Conservation (phyloP, 2,888 invertebrate genomes). For the Diabrotica balteata region DNA sequence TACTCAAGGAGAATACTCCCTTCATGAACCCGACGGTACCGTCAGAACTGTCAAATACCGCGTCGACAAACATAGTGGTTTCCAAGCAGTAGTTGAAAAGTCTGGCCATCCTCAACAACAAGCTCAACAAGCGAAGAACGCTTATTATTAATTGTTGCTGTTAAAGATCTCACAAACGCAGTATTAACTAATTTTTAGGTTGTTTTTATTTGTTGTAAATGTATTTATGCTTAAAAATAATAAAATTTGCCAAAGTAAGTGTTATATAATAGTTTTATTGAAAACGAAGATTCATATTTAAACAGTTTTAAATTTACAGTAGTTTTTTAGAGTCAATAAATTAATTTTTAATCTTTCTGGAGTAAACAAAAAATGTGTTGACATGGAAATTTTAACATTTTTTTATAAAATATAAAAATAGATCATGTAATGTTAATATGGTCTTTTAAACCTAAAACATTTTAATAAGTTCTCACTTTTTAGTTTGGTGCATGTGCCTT, state of each 20-base stretch:
- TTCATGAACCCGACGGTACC: constrained; percentile 66
- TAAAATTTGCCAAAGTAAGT: constrained; percentile 2
- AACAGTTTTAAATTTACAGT: too few relatives aligned
- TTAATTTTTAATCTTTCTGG: too few relatives aligned
- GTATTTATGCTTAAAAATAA: background rate
- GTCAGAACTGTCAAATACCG: constrained; percentile 65
- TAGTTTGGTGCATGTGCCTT: too few relatives aligned
- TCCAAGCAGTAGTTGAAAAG: constrained; percentile 50
- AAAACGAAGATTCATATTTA: too few relatives aligned
- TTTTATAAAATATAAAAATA: too few relatives aligned
- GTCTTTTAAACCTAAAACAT: too few relatives aligned
- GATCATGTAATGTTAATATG: too few relatives aligned
- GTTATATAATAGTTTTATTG: too few relatives aligned
- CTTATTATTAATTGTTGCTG: constrained; percentile 5
- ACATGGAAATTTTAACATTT: too few relatives aligned
- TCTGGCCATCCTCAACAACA: constrained; percentile 56
- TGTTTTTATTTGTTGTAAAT: constrained; percentile 1
- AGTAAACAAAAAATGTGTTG: too few relatives aligned
- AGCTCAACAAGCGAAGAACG: constrained; percentile 9
- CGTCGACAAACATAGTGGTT: constrained; percentile 66
- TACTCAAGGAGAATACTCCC: constrained; percentile 65
- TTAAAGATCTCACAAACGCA: background rate
- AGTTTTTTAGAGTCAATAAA: too few relatives aligned
- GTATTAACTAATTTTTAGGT: background rate
- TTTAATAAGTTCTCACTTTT: too few relatives aligned